Base-by-base conservation (phyloP, 2,888 invertebrate species). In the Anagyrus pseudococci region DNA sequence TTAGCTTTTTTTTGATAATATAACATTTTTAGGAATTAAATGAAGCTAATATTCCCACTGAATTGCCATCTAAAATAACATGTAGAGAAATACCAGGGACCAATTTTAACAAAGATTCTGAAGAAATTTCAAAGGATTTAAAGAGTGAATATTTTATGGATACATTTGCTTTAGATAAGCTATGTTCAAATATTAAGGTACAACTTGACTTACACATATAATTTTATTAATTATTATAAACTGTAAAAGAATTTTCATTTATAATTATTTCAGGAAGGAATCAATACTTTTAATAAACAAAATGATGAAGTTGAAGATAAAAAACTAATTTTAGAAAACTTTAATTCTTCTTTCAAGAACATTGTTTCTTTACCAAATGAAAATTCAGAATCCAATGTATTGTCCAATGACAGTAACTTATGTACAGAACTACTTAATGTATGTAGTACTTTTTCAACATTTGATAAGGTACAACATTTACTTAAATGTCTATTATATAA, bases 391-490 rank as follows among this genome's bases (percentile, higher is more conserved):
- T 7, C 7, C 22, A 25, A n/a, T n/a, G n/a, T 47, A 59, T 25
- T 41, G 40, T 50, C 17, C 23, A 6, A 46, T 37, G 7, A 58
- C 7, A 62, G 58, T 48, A 67, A 66, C 22, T 69, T 75, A 65
- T 64, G 67, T 43, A 13, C 37, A 6, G 60, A 69, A 20, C 67
- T 77, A 4, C 57, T 67, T 4, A 64, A 66, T n/a, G 62, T 73
- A 40, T 58, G 67, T 22, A 53, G 67, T 1, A 59, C 68, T n/a
- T 70, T 76, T 56, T 54, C 58, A 13, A 64, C 46, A 20, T 56
- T 76, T 7, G 73, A 64, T 50, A 60, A 75, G 73, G 76, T 75
- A 43, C 20, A 8, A 44, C 23, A 15, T 52, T 40, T 33, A 44
- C 55, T 22, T n/a, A n/a, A n/a, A n/a, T n/a, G n/a, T n/a, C n/a